phyloP scores from a whole-genome alignment of 2,888 invertebrate genomes.

The Agriopis leucophaearia region DNA sequence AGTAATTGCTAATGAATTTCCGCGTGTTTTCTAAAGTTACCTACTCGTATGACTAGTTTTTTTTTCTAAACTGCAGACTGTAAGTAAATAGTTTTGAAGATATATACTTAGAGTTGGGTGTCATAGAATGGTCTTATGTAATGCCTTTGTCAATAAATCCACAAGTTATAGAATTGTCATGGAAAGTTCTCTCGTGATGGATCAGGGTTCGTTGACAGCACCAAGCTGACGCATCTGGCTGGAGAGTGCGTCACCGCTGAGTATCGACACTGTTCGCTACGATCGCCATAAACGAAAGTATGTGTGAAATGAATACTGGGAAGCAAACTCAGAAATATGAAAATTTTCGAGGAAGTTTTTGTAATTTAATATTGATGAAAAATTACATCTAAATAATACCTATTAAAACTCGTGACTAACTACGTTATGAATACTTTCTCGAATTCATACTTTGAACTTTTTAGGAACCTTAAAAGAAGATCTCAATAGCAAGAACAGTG shows the following conservation, averaged over 20 bases:
- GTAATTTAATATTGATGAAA: too few relatives aligned
- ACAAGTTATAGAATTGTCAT: conserved; percentile 37
- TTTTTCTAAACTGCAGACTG: not conserved
- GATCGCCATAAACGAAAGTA: conserved; percentile 2
- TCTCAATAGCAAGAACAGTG: too few relatives aligned
- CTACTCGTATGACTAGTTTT: not conserved
- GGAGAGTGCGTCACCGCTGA: conserved; percentile 63
- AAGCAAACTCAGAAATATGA: not conserved
- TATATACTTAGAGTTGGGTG: not conserved
- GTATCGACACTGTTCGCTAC: conserved; percentile 51
- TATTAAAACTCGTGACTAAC: too few relatives aligned
- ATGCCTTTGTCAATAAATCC: not conserved
- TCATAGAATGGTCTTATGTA: not conserved
- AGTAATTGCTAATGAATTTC: conserved; percentile 8
- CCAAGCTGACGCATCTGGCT: conserved; percentile 54
- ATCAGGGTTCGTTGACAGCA: conserved; percentile 64
- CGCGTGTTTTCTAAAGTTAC: conserved; percentile 6
- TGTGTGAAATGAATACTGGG: not conserved
- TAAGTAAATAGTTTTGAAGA: not conserved
- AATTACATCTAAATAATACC: too few relatives aligned
- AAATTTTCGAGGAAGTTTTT: not conserved
- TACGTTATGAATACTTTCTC: too few relatives aligned
- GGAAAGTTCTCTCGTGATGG: conserved; percentile 49
- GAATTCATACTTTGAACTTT: too few relatives aligned
- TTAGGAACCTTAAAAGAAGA: too few relatives aligned